Evolutionary conservation across 2,113 vertebrate species (phyloP).

Genomic region (Carettochelys insculpta): DNA sequence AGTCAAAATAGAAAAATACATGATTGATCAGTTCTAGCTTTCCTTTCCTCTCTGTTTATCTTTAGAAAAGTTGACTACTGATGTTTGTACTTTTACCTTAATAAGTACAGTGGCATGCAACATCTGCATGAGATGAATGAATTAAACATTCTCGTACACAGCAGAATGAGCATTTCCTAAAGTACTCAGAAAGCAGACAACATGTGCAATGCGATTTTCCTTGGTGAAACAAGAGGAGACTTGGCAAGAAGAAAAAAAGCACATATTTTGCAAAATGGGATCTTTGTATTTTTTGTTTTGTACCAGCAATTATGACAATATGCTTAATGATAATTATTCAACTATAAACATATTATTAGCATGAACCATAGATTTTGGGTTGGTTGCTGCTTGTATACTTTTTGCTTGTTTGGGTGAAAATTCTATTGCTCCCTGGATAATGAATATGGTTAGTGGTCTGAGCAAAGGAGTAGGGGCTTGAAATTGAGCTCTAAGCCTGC

Average conservation of each 20-base stretch:
- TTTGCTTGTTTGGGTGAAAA: background rate
- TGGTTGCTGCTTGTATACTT: background rate
- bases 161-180: background rate
- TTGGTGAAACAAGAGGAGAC: background rate
- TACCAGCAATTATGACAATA: background rate
- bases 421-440: background rate
- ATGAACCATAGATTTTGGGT: background rate
- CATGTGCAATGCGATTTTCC: background rate
- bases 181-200: background rate
- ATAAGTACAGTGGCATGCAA: slow-evolving; percentile 3
- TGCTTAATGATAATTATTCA: background rate
- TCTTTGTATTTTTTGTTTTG: background rate
- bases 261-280: background rate
- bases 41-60: background rate
- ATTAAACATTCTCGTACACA: background rate
- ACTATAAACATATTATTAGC: background rate
- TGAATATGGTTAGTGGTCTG: background rate
- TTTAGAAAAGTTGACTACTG: background rate
- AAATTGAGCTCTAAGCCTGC: slow-evolving; percentile 29
- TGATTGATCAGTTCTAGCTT: background rate
- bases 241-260: background rate
- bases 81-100: background rate
- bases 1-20: background rate
- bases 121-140: background rate
- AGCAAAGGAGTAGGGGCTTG: background rate